phyloP scores from a whole-genome alignment of 2,888 invertebrate species.

The Philaethria dido region DNA sequence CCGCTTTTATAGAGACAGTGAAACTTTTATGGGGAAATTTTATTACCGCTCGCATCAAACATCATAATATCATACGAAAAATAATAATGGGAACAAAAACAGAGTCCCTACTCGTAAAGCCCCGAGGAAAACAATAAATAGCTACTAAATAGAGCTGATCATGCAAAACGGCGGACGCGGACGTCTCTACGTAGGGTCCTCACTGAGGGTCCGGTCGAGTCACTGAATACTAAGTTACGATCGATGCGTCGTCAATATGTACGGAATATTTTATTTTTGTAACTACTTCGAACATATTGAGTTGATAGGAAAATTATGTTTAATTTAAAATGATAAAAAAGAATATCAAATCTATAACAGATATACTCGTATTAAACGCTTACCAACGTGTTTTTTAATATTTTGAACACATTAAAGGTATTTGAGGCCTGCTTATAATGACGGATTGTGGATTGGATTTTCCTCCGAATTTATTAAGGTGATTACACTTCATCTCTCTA shows the following conservation, averaged over 20 bases:
- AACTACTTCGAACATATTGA: background rate
- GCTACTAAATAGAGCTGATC: constrained; percentile 57
- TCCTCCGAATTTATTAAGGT: too few relatives aligned
- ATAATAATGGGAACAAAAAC: constrained; percentile 40
- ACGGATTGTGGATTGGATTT: too few relatives aligned
- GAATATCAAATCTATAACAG: too few relatives aligned
- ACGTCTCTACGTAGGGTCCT: background rate
- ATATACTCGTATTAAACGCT: too few relatives aligned
- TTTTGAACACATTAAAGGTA: too few relatives aligned
- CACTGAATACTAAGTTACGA: constrained; percentile 22
- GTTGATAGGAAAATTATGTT: background rate
- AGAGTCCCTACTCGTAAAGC: constrained; percentile 31
- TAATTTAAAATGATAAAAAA: too few relatives aligned
- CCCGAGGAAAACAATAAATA: constrained; percentile 51
- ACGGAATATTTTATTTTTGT: constrained; percentile 5
- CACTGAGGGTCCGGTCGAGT: background rate
- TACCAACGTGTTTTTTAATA: too few relatives aligned
- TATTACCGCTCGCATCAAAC: constrained; percentile 17
- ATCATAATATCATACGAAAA: constrained; percentile 21
- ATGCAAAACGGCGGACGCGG: constrained; percentile 48
- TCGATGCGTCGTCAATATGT: constrained; percentile 8
- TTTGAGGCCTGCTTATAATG: too few relatives aligned
- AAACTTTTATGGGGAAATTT: constrained; percentile 16
- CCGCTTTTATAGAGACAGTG: constrained; percentile 22
- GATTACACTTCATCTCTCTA: too few relatives aligned